These are phyloP conservation scores for Solenopsis invicta DNA, from an alignment of 1,140 invertebrate species.

Conservation along the genomic window DNA sequence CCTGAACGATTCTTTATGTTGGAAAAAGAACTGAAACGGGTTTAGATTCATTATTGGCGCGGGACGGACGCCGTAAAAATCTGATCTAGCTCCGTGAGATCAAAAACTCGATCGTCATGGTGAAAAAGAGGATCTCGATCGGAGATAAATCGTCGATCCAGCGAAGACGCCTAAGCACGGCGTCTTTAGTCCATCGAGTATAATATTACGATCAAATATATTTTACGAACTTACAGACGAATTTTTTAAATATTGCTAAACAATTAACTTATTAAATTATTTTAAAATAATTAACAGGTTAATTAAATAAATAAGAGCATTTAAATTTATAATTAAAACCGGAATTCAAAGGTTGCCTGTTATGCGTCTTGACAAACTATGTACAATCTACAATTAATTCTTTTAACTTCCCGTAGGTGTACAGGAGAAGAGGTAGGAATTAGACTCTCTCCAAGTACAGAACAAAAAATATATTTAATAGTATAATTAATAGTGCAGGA, in stretches of 20 bases:
- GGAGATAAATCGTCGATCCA: background rate
- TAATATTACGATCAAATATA: background rate
- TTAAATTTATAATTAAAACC: background rate
- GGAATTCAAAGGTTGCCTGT: background rate
- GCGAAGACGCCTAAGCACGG: background rate
- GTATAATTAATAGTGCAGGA: too few species aligned
- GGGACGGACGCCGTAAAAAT: constrained; percentile 46
- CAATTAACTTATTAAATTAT: background rate
- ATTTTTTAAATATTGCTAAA: background rate
- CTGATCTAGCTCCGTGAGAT: constrained; percentile 24
- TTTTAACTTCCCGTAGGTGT: background rate
- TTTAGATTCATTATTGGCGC: constrained; percentile 67
- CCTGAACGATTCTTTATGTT: constrained; percentile 49
- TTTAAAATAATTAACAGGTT: background rate
- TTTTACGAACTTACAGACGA: background rate
- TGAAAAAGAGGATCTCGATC: background rate
- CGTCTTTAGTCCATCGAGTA: background rate
- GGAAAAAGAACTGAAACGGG: constrained; percentile 44
- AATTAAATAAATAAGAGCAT: background rate
- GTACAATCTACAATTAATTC: background rate
- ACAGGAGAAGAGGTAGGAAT: too few species aligned
- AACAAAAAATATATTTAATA: too few species aligned
- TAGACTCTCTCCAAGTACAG: too few species aligned
- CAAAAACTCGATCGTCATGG: background rate
- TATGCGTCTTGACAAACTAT: background rate